Evolutionary conservation across 2,888 invertebrate genomes (phyloP).

Genomic region (Pollenia griseotomentosa): DNA sequence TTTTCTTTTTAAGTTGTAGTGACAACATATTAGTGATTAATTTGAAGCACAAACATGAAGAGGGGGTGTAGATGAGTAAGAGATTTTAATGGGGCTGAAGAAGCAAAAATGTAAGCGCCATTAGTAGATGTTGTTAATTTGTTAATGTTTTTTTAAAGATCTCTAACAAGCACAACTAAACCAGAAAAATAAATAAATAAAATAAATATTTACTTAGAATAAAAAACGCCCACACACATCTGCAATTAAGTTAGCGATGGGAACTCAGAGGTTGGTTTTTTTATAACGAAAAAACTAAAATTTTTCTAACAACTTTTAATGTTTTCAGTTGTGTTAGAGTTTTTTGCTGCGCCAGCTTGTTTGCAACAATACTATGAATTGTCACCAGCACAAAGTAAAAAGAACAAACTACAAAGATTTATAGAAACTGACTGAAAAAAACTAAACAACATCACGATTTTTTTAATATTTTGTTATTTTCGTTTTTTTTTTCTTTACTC

Average conservation of each 20-base stretch:
- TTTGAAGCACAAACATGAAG: neutral
- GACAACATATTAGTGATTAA: slow-evolving; percentile 1
- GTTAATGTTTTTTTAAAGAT: slow-evolving; percentile 18
- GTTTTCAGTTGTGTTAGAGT: slow-evolving; percentile 34
- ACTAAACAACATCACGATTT: slow-evolving; percentile 65
- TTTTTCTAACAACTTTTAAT: slow-evolving; percentile 50
- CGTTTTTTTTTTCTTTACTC: neutral
- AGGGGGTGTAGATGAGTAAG: neutral
- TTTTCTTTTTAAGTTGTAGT: neutral
- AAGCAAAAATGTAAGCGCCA: slow-evolving; percentile 48
- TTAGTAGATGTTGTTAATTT: slow-evolving; percentile 46
- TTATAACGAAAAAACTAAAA: slow-evolving; percentile 62
- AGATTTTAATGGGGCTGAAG: slow-evolving; percentile 12
- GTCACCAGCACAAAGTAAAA: slow-evolving; percentile 40
- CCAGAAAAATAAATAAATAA: slow-evolving; percentile 7
- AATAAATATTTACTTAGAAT: slow-evolving; percentile 33
- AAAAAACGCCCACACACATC: slow-evolving; percentile 58
- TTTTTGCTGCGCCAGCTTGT: slow-evolving; percentile 17
- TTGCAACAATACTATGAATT: slow-evolving; percentile 51
- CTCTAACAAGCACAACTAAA: neutral
- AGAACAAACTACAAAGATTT: slow-evolving; percentile 39
- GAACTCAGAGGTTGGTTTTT: slow-evolving; percentile 22
- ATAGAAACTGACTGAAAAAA: slow-evolving; percentile 18
- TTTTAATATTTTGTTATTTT: slow-evolving; percentile 17
- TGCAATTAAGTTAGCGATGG: slow-evolving; percentile 47